phyloP scores from a whole-genome alignment of 2,888 invertebrate genomes.

The Noctua janthina region DNA sequence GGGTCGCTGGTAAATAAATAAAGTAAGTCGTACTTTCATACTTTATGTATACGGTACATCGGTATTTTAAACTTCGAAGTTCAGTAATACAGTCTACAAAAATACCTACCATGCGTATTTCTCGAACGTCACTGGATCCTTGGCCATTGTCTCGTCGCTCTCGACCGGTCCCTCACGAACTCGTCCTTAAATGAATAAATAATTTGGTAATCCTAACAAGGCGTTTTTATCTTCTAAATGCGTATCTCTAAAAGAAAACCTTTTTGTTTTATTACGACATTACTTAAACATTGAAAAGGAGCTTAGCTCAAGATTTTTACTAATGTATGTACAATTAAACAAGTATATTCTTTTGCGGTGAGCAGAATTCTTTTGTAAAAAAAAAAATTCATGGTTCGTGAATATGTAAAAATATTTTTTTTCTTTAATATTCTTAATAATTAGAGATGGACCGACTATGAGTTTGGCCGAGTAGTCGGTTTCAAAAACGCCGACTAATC shows the following conservation, averaged over 20 bases:
- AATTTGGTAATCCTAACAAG: slow-evolving; percentile 57
- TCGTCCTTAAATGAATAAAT: slow-evolving; percentile 57
- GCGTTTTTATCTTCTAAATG: slow-evolving; percentile 57
- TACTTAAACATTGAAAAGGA: slow-evolving; percentile 59
- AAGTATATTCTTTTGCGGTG: background rate
- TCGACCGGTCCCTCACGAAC: slow-evolving; percentile 23
- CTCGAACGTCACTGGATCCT: background rate
- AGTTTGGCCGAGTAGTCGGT: too few relatives aligned
- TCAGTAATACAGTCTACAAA: too few relatives aligned
- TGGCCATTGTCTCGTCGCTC: background rate
- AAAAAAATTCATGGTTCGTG: background rate
- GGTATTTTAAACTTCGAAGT: too few relatives aligned
- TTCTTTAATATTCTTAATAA: too few relatives aligned
- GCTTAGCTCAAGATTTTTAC: slow-evolving; percentile 40
- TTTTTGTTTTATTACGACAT: slow-evolving; percentile 64
- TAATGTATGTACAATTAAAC: slow-evolving; percentile 46
- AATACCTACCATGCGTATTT: background rate
- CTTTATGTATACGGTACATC: too few relatives aligned
- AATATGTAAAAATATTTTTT: background rate
- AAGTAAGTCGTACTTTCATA: too few relatives aligned
- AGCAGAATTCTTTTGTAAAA: slow-evolving; percentile 8
- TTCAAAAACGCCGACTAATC: background rate
- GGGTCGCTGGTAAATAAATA: too few relatives aligned
- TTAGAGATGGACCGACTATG: too few relatives aligned
- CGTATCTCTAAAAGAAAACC: slow-evolving; percentile 51